Evolutionary conservation across 1,140 invertebrate species (phyloP).

Genomic region (Drosophila hydei): DNA sequence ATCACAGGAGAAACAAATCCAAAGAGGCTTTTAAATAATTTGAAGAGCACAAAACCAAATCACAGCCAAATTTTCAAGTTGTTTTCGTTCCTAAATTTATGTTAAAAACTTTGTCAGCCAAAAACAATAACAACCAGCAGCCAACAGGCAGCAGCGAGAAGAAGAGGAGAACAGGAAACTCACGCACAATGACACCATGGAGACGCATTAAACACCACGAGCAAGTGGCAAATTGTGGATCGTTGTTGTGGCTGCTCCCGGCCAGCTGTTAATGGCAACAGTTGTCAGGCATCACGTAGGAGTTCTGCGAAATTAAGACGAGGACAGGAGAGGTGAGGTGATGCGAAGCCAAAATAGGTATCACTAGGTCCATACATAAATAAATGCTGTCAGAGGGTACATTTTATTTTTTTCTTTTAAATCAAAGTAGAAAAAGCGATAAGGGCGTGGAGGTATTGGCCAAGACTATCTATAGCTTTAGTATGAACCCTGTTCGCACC

Average conservation of each 20-base stretch:
- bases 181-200: conserved; percentile 70
- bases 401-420: conserved; percentile 21
- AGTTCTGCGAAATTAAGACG: not conserved
- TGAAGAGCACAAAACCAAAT: conserved; percentile 65
- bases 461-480: conserved; percentile 3
- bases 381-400: not conserved
- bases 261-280: conserved; percentile 79
- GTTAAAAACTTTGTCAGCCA: conserved; percentile 66
- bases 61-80: conserved; percentile 58
- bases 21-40: conserved; percentile 34
- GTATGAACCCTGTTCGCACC: not conserved
- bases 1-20: conserved; percentile 1
- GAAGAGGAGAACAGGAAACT: conserved; percentile 22
- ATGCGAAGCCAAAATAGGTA: conserved; percentile 31
- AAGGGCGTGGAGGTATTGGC: conserved; percentile 1
- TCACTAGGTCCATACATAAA: conserved; percentile 35
- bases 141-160: conserved; percentile 22
- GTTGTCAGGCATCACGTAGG: conserved; percentile 64
- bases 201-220: conserved; percentile 71
- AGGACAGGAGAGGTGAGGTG: not conserved
- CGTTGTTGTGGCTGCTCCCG: conserved; percentile 32
- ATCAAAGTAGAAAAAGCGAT: conserved; percentile 34
- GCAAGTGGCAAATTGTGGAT: conserved; percentile 54
- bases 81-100: conserved; percentile 51
- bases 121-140: conserved; percentile 3